These are phyloP conservation scores for Bemisia tabaci DNA, from an alignment of 1,140 invertebrate genomes.

Conservation along the genomic window DNA sequence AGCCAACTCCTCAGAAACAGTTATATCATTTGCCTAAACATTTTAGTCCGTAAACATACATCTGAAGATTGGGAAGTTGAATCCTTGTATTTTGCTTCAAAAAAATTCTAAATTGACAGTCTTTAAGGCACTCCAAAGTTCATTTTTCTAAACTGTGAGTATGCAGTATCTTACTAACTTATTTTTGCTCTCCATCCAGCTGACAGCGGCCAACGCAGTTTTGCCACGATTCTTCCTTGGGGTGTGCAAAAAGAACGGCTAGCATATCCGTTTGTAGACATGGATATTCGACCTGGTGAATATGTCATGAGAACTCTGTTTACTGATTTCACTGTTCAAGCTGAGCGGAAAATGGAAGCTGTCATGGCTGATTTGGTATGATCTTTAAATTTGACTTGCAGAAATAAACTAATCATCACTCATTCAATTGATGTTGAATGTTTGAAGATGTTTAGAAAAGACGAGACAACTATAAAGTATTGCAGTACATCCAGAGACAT, in stretches of 20 bases:
- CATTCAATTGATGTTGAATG: too few species aligned
- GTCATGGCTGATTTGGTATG: slow-evolving; percentile 78
- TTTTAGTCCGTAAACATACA: not conserved
- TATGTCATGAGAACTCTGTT: slow-evolving; percentile 91
- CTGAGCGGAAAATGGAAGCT: slow-evolving; percentile 88
- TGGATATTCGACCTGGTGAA: slow-evolving; percentile 69
- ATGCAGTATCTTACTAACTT: not conserved
- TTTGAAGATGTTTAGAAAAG: too few species aligned
- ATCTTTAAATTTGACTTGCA: slow-evolving; percentile 5
- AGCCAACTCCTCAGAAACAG: too few species aligned
- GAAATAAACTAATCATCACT: not conserved
- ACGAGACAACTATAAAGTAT: too few species aligned
- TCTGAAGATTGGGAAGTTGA: not conserved
- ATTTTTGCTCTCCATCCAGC: not conserved
- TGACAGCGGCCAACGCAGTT: slow-evolving; percentile 20
- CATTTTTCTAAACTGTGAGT: not conserved
- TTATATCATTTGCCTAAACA: too few species aligned
- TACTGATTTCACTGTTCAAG: slow-evolving; percentile 81
- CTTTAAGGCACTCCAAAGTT: not conserved
- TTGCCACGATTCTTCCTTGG: slow-evolving; percentile 51
- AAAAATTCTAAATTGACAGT: not conserved
- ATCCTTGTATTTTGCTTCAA: not conserved
- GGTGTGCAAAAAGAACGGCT: slow-evolving; percentile 61
- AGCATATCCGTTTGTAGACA: slow-evolving; percentile 40
- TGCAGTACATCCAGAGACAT: too few species aligned